Base-by-base conservation (phyloP, 2,797 vertebrate genomes). In the Ficedula albicollis region DNA sequence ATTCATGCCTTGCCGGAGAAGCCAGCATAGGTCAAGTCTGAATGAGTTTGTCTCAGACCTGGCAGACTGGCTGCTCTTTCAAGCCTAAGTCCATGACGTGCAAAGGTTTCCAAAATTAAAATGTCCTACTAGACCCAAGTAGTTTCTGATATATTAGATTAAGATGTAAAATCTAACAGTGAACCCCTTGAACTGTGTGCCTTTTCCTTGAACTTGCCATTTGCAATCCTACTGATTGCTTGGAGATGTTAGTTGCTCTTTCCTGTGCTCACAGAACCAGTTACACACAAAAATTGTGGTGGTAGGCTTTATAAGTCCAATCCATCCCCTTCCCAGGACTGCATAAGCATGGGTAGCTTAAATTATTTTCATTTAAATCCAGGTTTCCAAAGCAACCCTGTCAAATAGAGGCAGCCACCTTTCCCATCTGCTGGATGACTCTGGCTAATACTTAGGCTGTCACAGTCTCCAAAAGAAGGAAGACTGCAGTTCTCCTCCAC, bases 1-100 rank as follows among this genome's bases (percentile, higher is more conserved):
- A 97, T 89, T 97, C 89, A 94, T 96, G 85, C 91, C 89, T 97
- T 88, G 77, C 80, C 92, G 89, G 86, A 94, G 95, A 95, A 97
- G 89, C n/a, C 95, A 96, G 86, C 59, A 72, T 34, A 97, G 95
- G 91, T 96, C 90, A 93, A 91, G 58, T 82, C 60, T 68, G 87
- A 95, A 95, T 89, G 89, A 82, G 62, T 93, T 92, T 92, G 84
- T 52, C 91, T 96, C 81, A 82, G 84, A 89, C 69, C 69, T 86
- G 94, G 51, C 63, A 93, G 80, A 85, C 56, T 2, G 0, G 90
- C 62, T 51, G 38, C 76, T 91, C 75, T 82, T 90, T 95, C 91
- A 92, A 67, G 39, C 60, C 69, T 19, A 49, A 72, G 27, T 43
- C 62, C 16, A 14, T 11, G n/a, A 88, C 0, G 0, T 44, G 52